Evolutionary conservation across 2,888 invertebrate genomes (phyloP), one percentile per base, ranked within the genome.

Genomic region (Odiellus spinosus): DNA sequence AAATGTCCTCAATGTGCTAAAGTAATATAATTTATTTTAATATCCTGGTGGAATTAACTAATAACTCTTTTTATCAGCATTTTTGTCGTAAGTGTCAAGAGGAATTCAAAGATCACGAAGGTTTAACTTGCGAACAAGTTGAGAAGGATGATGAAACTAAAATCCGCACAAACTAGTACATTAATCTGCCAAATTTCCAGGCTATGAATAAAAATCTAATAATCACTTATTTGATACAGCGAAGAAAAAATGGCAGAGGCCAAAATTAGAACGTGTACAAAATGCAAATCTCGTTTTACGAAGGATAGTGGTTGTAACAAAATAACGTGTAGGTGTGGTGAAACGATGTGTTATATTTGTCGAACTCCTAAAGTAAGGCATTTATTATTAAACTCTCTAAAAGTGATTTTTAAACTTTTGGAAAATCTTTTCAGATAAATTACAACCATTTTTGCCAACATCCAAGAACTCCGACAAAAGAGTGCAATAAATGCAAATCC

Each of bases 181-280:
- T 36, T 6, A 10, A 33, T 33, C 10, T 33, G 10, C 12, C 10
- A 33, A 11, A 11, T 33, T 33, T 33, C 12, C 10, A 33, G 34
- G 10, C 10, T 33, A 33, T 33, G 12, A 33, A 11, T 33, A 33
- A 33, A n/a, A n/a, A n/a, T n/a, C n/a, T n/a, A n/a, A n/a, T 6
- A 15, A 4, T 6, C 11, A 6, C 11, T 36, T 36, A 15, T 5
- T 36, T 12, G 11, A 6, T 36, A 6, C 36, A 36, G 36, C 11
- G 36, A 36, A 36, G 36, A 36, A 36, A 36, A 36, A 36, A 36
- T 36, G 36, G 36, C 36, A 5, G 17, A 36, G 11, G 36, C 36
- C 36, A 36, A 36, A 36, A 36, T 36, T 36, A 4, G 36, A 6
- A n/a, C 14, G 4, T 36, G 36, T 36, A 4, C 17, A 5, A 36